These are phyloP conservation scores for Alouatta palliata DNA, from an alignment of 2,113 vertebrate species.

Conservation along the genomic window DNA sequence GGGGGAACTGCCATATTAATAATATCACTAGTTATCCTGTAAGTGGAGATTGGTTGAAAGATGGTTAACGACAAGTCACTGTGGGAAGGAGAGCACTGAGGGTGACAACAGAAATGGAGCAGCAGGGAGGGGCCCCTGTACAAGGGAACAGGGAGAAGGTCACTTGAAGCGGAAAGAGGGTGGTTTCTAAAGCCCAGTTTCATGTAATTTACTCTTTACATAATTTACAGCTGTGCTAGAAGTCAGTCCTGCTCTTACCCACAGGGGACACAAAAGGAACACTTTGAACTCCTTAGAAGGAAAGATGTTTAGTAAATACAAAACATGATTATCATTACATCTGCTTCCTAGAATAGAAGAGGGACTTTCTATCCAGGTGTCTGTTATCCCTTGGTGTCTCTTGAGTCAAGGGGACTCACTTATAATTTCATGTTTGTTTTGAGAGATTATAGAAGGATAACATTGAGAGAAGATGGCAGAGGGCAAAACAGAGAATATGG, in stretches of 20 bases:
- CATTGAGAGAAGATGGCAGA: neutral
- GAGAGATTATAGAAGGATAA: neutral
- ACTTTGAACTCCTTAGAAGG: conserved; percentile 52
- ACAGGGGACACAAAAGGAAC: neutral
- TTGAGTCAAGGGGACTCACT: neutral
- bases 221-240: neutral
- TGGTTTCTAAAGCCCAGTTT: neutral
- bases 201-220: neutral
- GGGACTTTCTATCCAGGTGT: conserved; percentile 60
- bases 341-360: conserved; percentile 50
- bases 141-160: neutral
- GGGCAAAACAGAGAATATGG: neutral
- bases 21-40: neutral
- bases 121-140: neutral
- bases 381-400: neutral
- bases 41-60: neutral
- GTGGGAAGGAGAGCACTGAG: neutral
- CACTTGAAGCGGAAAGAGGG: neutral
- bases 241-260: neutral
- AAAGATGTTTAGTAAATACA: conserved; percentile 40
- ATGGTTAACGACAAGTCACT: neutral
- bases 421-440: conserved; percentile 12
- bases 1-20: neutral
- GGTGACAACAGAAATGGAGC: neutral
- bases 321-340: conserved; percentile 43